Evolutionary conservation across 2,888 invertebrate genomes (phyloP).

Genomic region (Amorpha juglandis): DNA sequence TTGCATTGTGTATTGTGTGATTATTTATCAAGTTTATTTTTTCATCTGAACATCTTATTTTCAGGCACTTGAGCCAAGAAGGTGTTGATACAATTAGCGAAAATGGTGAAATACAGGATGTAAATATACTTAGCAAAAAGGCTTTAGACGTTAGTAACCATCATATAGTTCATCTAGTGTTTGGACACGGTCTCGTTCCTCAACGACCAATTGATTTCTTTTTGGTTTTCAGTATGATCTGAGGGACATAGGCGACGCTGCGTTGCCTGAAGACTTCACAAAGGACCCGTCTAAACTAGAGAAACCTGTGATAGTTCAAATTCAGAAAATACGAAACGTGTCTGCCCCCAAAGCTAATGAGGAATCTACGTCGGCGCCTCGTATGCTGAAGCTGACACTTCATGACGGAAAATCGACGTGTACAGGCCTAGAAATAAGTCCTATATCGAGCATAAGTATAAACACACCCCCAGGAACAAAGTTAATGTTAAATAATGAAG

Average conservation of each 20-base stretch:
- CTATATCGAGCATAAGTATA: conserved; percentile 88
- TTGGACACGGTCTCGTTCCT: conserved; percentile 28
- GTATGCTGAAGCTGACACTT: conserved; percentile 92
- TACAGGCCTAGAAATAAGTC: conserved; percentile 91
- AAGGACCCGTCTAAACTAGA: conserved; percentile 83
- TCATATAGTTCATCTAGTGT: conserved; percentile 30
- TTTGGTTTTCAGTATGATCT: conserved; percentile 87
- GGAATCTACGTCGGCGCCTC: conserved; percentile 91
- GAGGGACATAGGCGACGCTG: conserved; percentile 91
- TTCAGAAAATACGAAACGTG: conserved; percentile 94
- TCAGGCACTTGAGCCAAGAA: conserved; percentile 89
- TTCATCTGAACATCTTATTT: conserved; percentile 49
- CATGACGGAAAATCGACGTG: conserved; percentile 93
- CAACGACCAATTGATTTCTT: conserved; percentile 38
- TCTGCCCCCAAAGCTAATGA: conserved; percentile 96
- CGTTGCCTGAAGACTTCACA: conserved; percentile 87
- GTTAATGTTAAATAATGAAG: conserved; percentile 80
- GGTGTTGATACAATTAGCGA: conserved; percentile 88
- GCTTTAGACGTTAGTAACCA: conserved; percentile 88
- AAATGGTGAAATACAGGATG: conserved; percentile 86
- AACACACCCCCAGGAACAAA: conserved; percentile 97
- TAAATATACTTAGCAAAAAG: conserved; percentile 85
- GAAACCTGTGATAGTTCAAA: conserved; percentile 90
- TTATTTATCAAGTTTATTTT: conserved; percentile 29
- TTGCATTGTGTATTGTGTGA: conserved; percentile 27